These are phyloP conservation scores for Pseudolaguvia tuberculata DNA, from an alignment of 2,113 vertebrate genomes.

Conservation along the genomic window DNA sequence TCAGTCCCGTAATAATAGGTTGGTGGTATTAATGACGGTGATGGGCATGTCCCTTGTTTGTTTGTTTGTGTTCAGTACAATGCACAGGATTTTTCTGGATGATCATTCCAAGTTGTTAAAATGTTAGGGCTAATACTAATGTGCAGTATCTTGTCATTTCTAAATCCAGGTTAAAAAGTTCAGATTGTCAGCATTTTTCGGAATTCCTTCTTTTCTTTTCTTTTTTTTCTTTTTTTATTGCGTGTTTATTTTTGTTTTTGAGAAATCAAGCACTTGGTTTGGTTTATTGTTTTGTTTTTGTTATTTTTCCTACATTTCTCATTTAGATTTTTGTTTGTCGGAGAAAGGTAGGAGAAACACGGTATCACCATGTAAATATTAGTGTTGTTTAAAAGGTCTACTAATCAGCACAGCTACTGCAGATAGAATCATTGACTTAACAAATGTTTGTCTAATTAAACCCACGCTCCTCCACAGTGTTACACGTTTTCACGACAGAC, in stretches of 20 bases:
- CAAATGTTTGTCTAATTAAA: slow-evolving; percentile 40
- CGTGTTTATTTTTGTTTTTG: too few relatives aligned
- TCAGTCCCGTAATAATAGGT: slow-evolving; percentile 23
- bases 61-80: slow-evolving; percentile 22
- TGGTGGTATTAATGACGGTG: slow-evolving; percentile 10
- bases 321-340: slow-evolving; percentile 33
- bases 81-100: slow-evolving; percentile 32
- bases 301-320: slow-evolving; percentile 2
- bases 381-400: slow-evolving; percentile 42
- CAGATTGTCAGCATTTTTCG: not conserved
- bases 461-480: slow-evolving; percentile 31
- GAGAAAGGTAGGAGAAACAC: slow-evolving; percentile 36
- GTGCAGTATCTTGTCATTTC: slow-evolving; percentile 28
- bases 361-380: slow-evolving; percentile 52
- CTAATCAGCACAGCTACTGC: slow-evolving; percentile 44
- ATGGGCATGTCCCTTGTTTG: slow-evolving; percentile 21
- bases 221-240: too few relatives aligned
- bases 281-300: not conserved
- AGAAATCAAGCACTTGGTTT: not conserved
- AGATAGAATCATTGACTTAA: slow-evolving; percentile 38
- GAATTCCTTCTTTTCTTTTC: too few relatives aligned
- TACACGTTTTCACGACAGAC: slow-evolving; percentile 19
- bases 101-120: slow-evolving; percentile 40
- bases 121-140: slow-evolving; percentile 31
- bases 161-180: slow-evolving; percentile 3